These are phyloP conservation scores for Nephrotoma guestfalica DNA, from an alignment of 2,888 invertebrate genomes.

Conservation along the genomic window DNA sequence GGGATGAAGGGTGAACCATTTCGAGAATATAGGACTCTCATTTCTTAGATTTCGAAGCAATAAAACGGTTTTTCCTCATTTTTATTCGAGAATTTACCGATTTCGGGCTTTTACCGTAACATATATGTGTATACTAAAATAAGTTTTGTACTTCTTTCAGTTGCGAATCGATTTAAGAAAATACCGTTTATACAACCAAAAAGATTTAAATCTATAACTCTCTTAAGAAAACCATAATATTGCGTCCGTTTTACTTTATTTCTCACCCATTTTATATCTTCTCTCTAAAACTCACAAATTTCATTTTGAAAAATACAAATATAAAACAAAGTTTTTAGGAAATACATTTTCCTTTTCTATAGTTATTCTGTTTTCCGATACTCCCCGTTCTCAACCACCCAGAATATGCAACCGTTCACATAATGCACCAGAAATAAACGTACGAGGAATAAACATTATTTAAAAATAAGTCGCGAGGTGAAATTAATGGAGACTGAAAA, in stretches of 20 bases:
- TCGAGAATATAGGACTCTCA: too few relatives aligned
- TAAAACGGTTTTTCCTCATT: too few relatives aligned
- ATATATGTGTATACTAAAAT: too few relatives aligned
- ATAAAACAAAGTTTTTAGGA: not conserved
- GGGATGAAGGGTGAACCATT: too few relatives aligned
- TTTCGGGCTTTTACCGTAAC: too few relatives aligned
- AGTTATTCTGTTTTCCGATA: not conserved
- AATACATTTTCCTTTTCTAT: not conserved
- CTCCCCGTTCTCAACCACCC: not conserved
- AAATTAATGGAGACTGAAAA: not conserved
- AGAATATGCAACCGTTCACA: not conserved
- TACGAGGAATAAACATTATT: too few relatives aligned
- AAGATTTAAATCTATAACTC: not conserved
- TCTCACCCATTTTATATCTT: not conserved
- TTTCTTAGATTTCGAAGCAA: too few relatives aligned
- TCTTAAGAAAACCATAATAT: not conserved
- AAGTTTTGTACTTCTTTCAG: too few relatives aligned
- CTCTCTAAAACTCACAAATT: not conserved
- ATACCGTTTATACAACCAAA: not conserved
- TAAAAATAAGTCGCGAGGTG: not conserved
- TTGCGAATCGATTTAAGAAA: too few relatives aligned
- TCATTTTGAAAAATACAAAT: not conserved
- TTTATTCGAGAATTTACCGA: too few relatives aligned
- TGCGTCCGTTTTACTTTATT: not conserved
- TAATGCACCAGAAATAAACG: too few relatives aligned